Evolutionary conservation across 2,888 invertebrate genomes (phyloP), one percentile per base, ranked within the genome.

Genomic region (Drosophila falleni): DNA sequence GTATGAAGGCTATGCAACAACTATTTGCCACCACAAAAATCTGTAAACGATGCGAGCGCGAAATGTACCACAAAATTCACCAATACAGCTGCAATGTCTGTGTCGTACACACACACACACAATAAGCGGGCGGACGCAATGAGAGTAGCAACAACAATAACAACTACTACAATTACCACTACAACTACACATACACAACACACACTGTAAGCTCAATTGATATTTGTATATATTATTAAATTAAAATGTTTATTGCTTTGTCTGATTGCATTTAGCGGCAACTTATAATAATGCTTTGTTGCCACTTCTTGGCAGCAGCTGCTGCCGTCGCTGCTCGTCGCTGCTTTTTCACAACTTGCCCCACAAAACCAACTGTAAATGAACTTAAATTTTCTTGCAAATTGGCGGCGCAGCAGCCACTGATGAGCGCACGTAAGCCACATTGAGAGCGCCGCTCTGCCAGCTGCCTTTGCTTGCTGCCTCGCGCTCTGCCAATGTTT

Each of bases 1-100:
- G 87, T 78, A 76, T 86, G 86, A 88, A 84, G 87, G 90, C 90
- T 81, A 81, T 90, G 89, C 90, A 85, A 87, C 90, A 90, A 90
- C 90, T 90, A 90, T 81, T 90, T 87, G 85, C 85, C 82, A 89
- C 82, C 87, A 89, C 78, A 80, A 72, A 88, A 87, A 79, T 86
- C 80, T 84, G 79, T 77, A 82, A 77, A 66, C 82, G 86, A 77
- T 74, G 84, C 66, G 83, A 78, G 80, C 78, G 80, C 82, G 80
- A 81, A 85, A 78, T 80, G 76, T 79, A 80, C 81, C 78, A 84
- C 74, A 73, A 78, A 80, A 71, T 67, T 69, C 69, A 81, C 76
- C 51, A 61, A 74, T 62, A 78, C 77, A 65, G 33, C 64, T 60
- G 55, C 71, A 75, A 47, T 49, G 33, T 68, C 37, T 74, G 53